Base-by-base conservation (phyloP, 2,888 invertebrate genomes). In the Drepanosiphum platanoidis region DNA sequence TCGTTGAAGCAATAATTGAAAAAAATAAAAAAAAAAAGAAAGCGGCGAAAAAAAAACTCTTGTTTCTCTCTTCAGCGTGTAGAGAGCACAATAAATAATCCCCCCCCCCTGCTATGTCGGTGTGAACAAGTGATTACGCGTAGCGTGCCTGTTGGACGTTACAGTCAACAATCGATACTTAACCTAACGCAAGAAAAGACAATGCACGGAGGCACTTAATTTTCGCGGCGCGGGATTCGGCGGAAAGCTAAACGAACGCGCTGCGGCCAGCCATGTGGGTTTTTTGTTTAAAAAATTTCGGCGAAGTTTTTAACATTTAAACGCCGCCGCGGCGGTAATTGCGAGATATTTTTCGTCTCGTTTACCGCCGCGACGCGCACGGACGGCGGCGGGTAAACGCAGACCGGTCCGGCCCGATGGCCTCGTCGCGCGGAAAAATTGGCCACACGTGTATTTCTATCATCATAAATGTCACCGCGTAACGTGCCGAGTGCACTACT, bases 111-210 rank as follows among this genome's bases (percentile, higher is more conserved):
- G 34, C 39, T 15, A 8, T 81, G 58, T 34, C 52, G 77, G 84
- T 18, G 84, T 34, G 77, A 77, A 84, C 75, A 84, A 75, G 84
- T 77, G 84, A 84, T 84, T 84, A 77, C 84, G 84, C 64, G 74
- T 84, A 68, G 77, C 84, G 77, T 84, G 84, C 68, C 75, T 84
- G 84, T 84, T 84, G 84, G 84, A 84, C 84, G 84, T 84, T 84
- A 77, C 39, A 75, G 84, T 68, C 68, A 32, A 68, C 77, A 84
- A 84, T 84, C 84, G 75, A 84, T 84, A 84, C 84, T 84, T 77
- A 77, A 75, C 82, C 82, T 39, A 74, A 77, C 77, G n/a, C 84
- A 42, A 68, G 36, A 58, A 75, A 58, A 84, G 66, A 66, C 75
- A 74, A 34, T 15, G 30, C 68, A 61, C 42, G 52, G 42, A 34